Conservation (phyloP, 2,888 invertebrate genomes). For the Tipula vernalis region DNA sequence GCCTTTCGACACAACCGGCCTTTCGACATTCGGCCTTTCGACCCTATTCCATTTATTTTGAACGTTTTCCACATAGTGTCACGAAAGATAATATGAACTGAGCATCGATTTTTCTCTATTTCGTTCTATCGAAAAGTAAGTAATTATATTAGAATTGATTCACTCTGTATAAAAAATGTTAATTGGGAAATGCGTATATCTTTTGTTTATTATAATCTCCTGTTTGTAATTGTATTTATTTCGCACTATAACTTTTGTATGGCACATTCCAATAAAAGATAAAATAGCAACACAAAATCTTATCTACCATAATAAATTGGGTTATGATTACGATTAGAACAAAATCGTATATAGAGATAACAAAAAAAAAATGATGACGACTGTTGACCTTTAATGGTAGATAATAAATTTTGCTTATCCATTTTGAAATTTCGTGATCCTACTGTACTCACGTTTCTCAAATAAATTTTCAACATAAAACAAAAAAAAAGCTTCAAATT, state of each 20-base stretch:
- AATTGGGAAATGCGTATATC: too few species aligned
- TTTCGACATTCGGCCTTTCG: too few species aligned
- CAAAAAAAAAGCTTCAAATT: neutral
- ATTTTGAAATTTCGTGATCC: neutral
- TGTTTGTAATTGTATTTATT: neutral
- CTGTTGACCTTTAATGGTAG: neutral
- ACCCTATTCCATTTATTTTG: too few species aligned
- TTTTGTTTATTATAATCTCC: too few species aligned
- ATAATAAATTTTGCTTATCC: neutral
- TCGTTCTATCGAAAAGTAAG: too few species aligned
- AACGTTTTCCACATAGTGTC: too few species aligned
- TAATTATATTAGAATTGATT: too few species aligned
- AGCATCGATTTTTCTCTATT: too few species aligned
- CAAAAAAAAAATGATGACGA: neutral
- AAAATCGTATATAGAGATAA: neutral
- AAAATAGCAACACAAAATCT: neutral
- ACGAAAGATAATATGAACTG: too few species aligned
- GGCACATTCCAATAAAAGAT: neutral
- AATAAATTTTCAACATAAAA: neutral
- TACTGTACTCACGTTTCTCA: neutral
- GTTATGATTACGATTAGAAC: neutral
- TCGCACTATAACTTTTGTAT: neutral
- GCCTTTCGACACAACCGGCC: too few species aligned
- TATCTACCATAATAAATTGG: neutral
- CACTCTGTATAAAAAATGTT: too few species aligned